phyloP scores from a whole-genome alignment of 2,888 invertebrate species.

The Xylota segnis region DNA sequence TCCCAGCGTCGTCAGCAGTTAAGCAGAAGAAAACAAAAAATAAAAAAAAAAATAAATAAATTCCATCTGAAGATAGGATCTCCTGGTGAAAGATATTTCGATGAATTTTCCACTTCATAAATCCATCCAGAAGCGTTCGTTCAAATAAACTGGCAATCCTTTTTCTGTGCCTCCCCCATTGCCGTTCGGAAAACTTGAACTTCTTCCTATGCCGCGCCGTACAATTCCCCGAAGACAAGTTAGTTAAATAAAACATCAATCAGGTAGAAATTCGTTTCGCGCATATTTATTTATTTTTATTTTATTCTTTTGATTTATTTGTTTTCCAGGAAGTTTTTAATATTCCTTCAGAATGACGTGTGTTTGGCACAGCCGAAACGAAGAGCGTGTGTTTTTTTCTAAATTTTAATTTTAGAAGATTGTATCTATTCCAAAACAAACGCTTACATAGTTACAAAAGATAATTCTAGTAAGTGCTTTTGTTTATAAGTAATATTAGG shows the following conservation, averaged over 20 bases:
- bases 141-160: conserved; percentile 54
- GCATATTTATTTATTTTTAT: conserved; percentile 8
- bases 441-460: no score
- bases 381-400: no score
- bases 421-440: no score
- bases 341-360: not conserved
- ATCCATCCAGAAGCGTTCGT: conserved; percentile 43
- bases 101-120: conserved; percentile 60
- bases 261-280: conserved; percentile 37
- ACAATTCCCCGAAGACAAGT: conserved; percentile 44
- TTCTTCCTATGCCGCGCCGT: not conserved
- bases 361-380: no score
- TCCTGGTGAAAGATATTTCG: conserved; percentile 48
- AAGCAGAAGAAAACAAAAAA: not conserved
- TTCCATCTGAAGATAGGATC: conserved; percentile 6
- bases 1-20: conserved; percentile 40
- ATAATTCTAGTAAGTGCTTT: no score
- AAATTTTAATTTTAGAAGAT: no score
- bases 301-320: conserved; percentile 6
- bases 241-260: conserved; percentile 56
- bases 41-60: not conserved
- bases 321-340: conserved; percentile 1
- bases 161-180: not conserved
- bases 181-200: conserved; percentile 9
- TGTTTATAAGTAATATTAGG: no score